Evolutionary conservation across 2,888 invertebrate genomes (phyloP).

Genomic region (Cantharis rustica): DNA sequence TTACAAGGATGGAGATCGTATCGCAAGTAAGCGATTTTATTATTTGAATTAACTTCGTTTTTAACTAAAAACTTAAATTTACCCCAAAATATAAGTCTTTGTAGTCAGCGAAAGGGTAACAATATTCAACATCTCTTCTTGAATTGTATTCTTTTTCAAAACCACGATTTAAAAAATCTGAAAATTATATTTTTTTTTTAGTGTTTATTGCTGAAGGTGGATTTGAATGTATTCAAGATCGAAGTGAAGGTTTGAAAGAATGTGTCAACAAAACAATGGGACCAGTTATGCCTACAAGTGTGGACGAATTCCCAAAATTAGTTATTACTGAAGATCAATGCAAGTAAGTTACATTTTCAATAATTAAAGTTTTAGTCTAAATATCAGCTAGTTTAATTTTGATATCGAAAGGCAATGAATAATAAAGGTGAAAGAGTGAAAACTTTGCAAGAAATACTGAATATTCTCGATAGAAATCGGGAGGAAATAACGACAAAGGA

Average conservation of each 20-base stretch:
- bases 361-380: too few species aligned
- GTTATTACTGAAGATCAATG: conserved; percentile 64
- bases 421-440: too few species aligned
- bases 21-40: conserved; percentile 67
- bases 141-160: too few species aligned
- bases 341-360: too few species aligned
- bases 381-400: too few species aligned
- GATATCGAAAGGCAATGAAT: too few species aligned
- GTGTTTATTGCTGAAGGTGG: conserved; percentile 85
- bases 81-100: too few species aligned
- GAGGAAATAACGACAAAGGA: neutral
- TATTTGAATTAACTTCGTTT: neutral
- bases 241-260: conserved; percentile 63
- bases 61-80: too few species aligned
- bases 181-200: conserved; percentile 54
- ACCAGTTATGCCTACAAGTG: conserved; percentile 56
- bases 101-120: too few species aligned
- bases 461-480: neutral
- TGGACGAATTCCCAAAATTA: conserved; percentile 63
- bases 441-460: neutral
- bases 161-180: too few species aligned
- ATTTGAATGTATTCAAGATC: conserved; percentile 70
- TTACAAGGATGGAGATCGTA: conserved; percentile 80
- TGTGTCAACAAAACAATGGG: conserved; percentile 70
- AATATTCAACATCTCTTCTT: too few species aligned